Conservation (phyloP, 1,140 invertebrate genomes). For the Drosophila oshimai region DNA sequence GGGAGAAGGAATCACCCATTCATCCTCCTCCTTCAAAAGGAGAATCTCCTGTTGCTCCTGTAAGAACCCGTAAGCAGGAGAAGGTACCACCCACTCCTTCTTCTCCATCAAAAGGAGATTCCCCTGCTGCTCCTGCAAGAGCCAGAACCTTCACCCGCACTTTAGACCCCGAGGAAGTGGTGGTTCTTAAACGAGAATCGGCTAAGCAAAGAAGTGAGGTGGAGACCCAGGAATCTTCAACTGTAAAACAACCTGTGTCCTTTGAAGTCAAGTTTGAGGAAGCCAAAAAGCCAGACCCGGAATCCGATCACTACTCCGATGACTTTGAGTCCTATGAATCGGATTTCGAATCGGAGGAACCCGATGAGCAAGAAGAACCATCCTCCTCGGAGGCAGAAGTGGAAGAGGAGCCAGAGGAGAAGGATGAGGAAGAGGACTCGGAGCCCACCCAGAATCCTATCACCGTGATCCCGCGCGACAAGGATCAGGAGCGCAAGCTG, state of each 20-base stretch:
- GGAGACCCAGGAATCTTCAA: background rate
- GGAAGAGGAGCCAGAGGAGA: background rate
- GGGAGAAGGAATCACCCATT: background rate
- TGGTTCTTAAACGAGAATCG: slow-evolving; percentile 65
- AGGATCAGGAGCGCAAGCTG: slow-evolving; percentile 85
- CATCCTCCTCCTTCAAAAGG: background rate
- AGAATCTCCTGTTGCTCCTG: slow-evolving; percentile 3
- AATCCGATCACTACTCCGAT: slow-evolving; percentile 83
- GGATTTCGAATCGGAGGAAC: slow-evolving; percentile 83
- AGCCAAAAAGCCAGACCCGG: slow-evolving; percentile 24
- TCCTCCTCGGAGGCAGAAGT: slow-evolving; percentile 25
- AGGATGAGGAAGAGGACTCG: slow-evolving; percentile 54
- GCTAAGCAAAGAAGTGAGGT: slow-evolving; percentile 57
- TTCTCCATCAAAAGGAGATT: background rate
- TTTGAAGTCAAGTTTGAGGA: slow-evolving; percentile 75
- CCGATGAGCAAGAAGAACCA: background rate
- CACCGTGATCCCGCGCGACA: slow-evolving; percentile 75
- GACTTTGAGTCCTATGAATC: slow-evolving; percentile 85
- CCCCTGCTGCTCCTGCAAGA: slow-evolving; percentile 26
- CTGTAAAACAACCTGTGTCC: slow-evolving; percentile 55
- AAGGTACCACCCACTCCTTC: background rate
- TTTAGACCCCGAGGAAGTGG: slow-evolving; percentile 70
- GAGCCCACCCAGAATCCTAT: slow-evolving; percentile 72
- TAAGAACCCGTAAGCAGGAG: slow-evolving; percentile 19
- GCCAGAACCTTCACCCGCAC: slow-evolving; percentile 61